Evolutionary conservation across 2,797 vertebrate species (phyloP).

Genomic region (Chromis chromis): DNA sequence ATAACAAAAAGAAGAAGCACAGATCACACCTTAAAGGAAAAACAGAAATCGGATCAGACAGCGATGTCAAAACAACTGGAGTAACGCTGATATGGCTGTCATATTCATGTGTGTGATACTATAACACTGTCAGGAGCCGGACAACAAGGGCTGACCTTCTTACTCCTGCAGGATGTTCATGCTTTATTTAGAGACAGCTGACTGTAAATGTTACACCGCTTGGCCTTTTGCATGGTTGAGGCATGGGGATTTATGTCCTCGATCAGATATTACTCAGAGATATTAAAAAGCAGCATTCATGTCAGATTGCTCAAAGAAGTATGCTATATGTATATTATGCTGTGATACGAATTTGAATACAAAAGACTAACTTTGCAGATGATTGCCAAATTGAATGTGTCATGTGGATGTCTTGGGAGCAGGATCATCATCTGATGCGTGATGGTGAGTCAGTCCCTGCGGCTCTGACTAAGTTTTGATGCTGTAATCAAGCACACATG

Average conservation of each 20-base stretch:
- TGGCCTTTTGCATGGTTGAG: slow-evolving; percentile 11
- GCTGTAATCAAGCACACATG: slow-evolving; percentile 20
- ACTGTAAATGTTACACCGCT: slow-evolving; percentile 9
- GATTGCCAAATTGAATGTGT: slow-evolving; percentile 3
- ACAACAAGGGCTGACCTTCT: slow-evolving; percentile 40
- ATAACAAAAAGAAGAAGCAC: slow-evolving; percentile 22
- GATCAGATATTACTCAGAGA: neutral
- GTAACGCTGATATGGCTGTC: slow-evolving; percentile 48
- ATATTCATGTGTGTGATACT: slow-evolving; percentile 45
- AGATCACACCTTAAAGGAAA: slow-evolving; percentile 51
- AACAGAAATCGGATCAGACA: slow-evolving; percentile 50
- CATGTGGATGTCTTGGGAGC: neutral
- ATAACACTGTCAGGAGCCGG: slow-evolving; percentile 39
- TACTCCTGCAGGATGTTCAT: slow-evolving; percentile 24
- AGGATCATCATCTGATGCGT: slow-evolving; percentile 5
- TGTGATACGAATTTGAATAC: neutral
- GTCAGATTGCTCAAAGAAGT: neutral
- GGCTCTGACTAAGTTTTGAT: slow-evolving; percentile 22
- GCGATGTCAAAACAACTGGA: slow-evolving; percentile 61
- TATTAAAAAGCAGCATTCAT: neutral
- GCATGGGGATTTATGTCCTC: neutral
- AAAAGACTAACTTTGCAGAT: slow-evolving; percentile 13
- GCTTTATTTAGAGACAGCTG: slow-evolving; percentile 21
- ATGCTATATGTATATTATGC: neutral
- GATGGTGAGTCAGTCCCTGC: slow-evolving; percentile 25